Base-by-base conservation (phyloP, 1,140 invertebrate genomes). In the Trichonephila inaurata region DNA sequence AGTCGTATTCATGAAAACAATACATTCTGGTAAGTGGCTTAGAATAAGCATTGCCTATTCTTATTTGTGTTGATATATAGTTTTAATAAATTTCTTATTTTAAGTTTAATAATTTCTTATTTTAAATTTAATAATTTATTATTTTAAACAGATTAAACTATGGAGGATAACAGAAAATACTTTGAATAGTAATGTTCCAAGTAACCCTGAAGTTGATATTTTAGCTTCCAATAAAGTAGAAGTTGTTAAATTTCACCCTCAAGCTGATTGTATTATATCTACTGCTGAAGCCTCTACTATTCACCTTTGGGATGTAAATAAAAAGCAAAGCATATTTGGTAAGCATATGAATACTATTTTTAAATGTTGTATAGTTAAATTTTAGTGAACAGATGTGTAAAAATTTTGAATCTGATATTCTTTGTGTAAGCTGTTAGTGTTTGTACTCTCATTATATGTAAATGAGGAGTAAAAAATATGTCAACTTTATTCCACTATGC, bases 241-340 rank as follows among this genome's bases (percentile, higher is more conserved):
- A 96, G 97, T 97, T 60, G 97, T 98, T 5, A 97, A 97, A 51
- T 99, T 98, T 96, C 98, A 98, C 96, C 98, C 98, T 0, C 97
- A 97, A 51, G 98, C 97, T n/a, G 98, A 98, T 96, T 97, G 97
- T 94, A 95, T 98, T 3, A 96, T 99, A 24, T 97, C 98, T 94
- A 98, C 98, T 16, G 97, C 98, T 21, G 98, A 98, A 0, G 97
- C 97, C 82, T 98, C 97, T 19, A 97, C 97, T 95, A 95, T 99
- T 44, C 97, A 97, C n/a, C 95, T 99, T 19, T 99, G 98, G 97
- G 98, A 99, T 96, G 97, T 99, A 92, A 96, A 97, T 16, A 97
- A 97, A 86, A 97, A 98, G 95, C 97, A 98, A 95, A 97, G 98
- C 96, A 95, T 98, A 40, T 98, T 97, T 95, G 90, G 95, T 95